These are phyloP conservation scores for Calypte anna DNA, from an alignment of 2,113 vertebrate genomes.

Conservation along the genomic window DNA sequence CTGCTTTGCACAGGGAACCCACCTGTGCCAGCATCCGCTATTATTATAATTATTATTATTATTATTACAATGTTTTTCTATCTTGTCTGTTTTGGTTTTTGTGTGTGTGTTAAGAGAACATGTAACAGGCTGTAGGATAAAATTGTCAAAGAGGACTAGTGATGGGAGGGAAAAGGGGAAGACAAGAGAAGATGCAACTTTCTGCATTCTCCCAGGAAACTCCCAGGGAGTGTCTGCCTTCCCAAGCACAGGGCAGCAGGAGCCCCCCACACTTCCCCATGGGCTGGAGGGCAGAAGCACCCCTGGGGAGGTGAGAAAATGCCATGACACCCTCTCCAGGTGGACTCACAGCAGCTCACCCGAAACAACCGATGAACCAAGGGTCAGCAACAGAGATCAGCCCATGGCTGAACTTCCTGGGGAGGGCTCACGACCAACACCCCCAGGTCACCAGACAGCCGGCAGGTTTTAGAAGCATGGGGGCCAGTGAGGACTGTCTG, in stretches of 20 bases:
- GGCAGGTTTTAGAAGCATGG: not conserved
- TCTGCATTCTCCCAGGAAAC: not conserved
- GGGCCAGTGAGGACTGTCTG: not conserved
- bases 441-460: not conserved
- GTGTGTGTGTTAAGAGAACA: not conserved
- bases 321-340: accelerated
- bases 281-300: not conserved
- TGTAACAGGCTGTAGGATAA: slow-evolving; percentile 11
- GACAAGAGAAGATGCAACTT: not conserved
- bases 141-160: not conserved
- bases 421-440: not conserved
- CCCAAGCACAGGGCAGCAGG: accelerated
- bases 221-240: not conserved
- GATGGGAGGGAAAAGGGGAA: not conserved
- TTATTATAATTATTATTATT: slow-evolving; percentile 57
- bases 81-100: not conserved
- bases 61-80: slow-evolving; percentile 41
- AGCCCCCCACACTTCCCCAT: not conserved
- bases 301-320: not conserved
- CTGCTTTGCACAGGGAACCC: slow-evolving; percentile 26
- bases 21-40: slow-evolving; percentile 30
- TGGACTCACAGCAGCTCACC: not conserved
- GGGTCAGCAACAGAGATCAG: not conserved
- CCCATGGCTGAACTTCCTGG: not conserved
- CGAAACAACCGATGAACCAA: not conserved